Evolutionary conservation across 2,888 invertebrate species (phyloP).

Genomic region (Halictus ligatus): DNA sequence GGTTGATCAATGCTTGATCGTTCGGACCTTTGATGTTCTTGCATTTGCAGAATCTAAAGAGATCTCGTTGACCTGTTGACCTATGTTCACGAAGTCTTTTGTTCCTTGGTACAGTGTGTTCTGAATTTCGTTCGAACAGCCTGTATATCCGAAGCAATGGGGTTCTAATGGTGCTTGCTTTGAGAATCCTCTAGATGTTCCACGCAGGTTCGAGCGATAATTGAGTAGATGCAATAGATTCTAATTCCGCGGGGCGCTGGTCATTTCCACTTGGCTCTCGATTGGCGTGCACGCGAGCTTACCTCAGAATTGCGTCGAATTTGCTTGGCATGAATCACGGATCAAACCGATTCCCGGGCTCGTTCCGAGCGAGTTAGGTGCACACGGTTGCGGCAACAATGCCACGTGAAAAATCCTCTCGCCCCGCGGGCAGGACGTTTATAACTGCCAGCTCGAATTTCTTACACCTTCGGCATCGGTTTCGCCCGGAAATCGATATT

Average conservation of each 20-base stretch:
- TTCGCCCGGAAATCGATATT: slow-evolving; percentile 31
- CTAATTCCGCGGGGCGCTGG: neutral
- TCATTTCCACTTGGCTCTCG: neutral
- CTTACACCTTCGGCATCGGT: slow-evolving; percentile 10
- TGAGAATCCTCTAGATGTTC: no score
- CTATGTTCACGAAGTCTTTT: no score
- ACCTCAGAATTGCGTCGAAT: neutral
- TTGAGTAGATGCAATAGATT: neutral
- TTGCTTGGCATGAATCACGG: neutral
- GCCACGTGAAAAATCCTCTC: neutral
- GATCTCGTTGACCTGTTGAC: neutral
- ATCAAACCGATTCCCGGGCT: neutral
- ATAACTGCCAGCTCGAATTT: slow-evolving; percentile 18
- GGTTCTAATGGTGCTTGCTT: no score
- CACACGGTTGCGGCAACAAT: neutral
- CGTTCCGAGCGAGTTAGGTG: neutral
- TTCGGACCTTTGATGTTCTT: no score
- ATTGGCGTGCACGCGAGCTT: neutral
- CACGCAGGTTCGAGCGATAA: neutral
- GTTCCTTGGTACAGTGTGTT: no score
- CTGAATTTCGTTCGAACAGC: no score
- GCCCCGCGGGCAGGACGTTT: neutral
- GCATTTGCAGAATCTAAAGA: no score
- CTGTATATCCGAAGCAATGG: no score
- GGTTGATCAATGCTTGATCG: no score